Evolutionary conservation across 2,888 invertebrate genomes (phyloP).

Genomic region (Drosophila pseudotakahashii): DNA sequence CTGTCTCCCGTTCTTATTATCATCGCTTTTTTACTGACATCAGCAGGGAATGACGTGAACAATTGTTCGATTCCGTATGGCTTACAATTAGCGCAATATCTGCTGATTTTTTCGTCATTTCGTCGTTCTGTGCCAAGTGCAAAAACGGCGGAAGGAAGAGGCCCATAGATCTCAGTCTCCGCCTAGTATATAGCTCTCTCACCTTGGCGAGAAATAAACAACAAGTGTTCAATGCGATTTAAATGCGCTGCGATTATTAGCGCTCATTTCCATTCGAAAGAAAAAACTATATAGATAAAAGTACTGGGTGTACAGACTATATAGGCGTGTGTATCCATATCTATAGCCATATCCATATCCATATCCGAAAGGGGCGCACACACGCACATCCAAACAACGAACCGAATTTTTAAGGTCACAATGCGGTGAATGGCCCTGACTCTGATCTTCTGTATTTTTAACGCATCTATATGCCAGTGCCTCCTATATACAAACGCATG

Average conservation of each 20-base stretch:
- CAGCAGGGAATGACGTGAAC: constrained; percentile 32
- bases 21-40: constrained; percentile 27
- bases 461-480: constrained; percentile 49
- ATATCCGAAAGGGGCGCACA: neutral
- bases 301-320: constrained; percentile 15
- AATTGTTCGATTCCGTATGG: constrained; percentile 36
- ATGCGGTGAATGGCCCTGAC: constrained; percentile 71
- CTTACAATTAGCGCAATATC: constrained; percentile 45
- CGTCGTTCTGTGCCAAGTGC: constrained; percentile 33
- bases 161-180: constrained; percentile 13
- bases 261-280: constrained; percentile 39
- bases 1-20: constrained; percentile 29
- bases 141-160: constrained; percentile 36
- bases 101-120: constrained; percentile 43
- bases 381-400: constrained; percentile 32
- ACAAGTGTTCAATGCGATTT: constrained; percentile 33
- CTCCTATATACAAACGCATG: constrained; percentile 24
- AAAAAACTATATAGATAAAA: constrained; percentile 5
- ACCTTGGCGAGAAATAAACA: constrained; percentile 34
- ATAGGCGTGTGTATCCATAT: constrained; percentile 14
- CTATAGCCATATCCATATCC: constrained; percentile 2
- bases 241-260: constrained; percentile 57
- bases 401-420: constrained; percentile 67
- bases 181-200: constrained; percentile 6
- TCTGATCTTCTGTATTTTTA: constrained; percentile 78